Evolutionary conservation across 2,888 invertebrate genomes (phyloP), one percentile per base, ranked within the genome.

Genomic region (Himalopsyche anomala): DNA sequence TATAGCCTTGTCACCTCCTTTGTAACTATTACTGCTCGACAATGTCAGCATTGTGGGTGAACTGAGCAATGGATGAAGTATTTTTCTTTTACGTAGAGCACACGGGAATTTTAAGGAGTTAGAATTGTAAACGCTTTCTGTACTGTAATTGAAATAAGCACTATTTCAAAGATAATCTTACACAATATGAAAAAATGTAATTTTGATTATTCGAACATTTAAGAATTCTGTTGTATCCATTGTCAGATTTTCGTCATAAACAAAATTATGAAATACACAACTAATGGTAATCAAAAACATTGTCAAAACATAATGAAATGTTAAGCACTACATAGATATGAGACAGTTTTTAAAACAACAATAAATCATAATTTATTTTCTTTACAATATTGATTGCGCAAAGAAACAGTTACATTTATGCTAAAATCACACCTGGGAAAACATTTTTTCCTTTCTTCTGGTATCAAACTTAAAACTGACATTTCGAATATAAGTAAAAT

Each of bases 381-480:
- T 19, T 62, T n/a, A 6, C 28, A 62, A 62, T 19, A 62, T 62
- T 62, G 28, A 28, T 62, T 51, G 51, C 51, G 15, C 15, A 51
- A 15, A 51, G 62, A 9, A 62, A n/a, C 62, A 15, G 62, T 62
- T 19, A 19, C 62, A 19, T 62, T 19, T 3, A 62, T 2, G 19
- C 19, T 19, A 19, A 62, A 19, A 19, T 8, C 55, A 79, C 80
- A 88, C 88, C 89, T 89, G 84, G 85, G 82, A 54, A 86, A 87
- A 36, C 92, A 92, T 90, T 91, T 92, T 82, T 90, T 90, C 90
- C 91, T 93, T 89, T 93, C 93, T 90, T 94, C 93, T 19, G 93
- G 93, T 84, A 93, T 90, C 85, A 94, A 90, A 91, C 93, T 94
- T 89, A 94, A 89, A 89, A 92, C 91, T 90, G 94, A 93, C 92